Percentiles rank a stretch among this genome's conserved stretches.
Evolutionary conservation across 1,140 invertebrate species (phyloP).

Genomic region (Pygmarrhopalites habei): DNA sequence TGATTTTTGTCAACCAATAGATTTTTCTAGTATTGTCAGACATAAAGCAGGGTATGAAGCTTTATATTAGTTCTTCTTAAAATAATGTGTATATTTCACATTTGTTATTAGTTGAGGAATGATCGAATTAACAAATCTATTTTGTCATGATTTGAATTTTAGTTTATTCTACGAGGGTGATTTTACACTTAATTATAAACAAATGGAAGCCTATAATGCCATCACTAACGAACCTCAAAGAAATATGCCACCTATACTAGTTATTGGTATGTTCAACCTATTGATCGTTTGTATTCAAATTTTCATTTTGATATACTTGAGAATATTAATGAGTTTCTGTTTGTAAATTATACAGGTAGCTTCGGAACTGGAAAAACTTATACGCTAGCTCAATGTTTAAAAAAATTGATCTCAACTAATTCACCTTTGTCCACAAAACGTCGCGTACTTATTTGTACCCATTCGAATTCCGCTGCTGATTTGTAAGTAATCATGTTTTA

Average conservation of each 20-base stretch:
- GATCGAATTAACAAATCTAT: no score
- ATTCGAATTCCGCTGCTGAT: constrained; percentile 57
- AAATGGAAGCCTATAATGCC: constrained; percentile 67
- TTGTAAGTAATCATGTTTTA: constrained; percentile 42
- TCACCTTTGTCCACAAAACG: constrained; percentile 52
- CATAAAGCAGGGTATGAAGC: neutral
- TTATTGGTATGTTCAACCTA: constrained; percentile 58
- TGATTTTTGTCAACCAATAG: constrained; percentile 43
- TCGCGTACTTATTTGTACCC: constrained; percentile 74
- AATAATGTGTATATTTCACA: no score
- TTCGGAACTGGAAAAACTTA: constrained; percentile 87
- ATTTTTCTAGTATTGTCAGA: neutral
- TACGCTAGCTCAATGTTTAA: constrained; percentile 70
- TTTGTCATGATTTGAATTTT: constrained; percentile 1
- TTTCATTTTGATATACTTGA: no score
- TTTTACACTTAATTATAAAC: constrained; percentile 61
- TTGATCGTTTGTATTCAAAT: no score
- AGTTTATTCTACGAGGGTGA: constrained; percentile 52
- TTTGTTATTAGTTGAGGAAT: no score
- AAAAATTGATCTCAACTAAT: constrained; percentile 52
- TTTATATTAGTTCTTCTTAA: no score
- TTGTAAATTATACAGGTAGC: no score
- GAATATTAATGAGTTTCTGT: no score
- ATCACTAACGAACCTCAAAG: constrained; percentile 50
- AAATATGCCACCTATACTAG: constrained; percentile 63